Base-by-base conservation (phyloP, 2,113 vertebrate genomes). In the Pogonocichla stellata region DNA sequence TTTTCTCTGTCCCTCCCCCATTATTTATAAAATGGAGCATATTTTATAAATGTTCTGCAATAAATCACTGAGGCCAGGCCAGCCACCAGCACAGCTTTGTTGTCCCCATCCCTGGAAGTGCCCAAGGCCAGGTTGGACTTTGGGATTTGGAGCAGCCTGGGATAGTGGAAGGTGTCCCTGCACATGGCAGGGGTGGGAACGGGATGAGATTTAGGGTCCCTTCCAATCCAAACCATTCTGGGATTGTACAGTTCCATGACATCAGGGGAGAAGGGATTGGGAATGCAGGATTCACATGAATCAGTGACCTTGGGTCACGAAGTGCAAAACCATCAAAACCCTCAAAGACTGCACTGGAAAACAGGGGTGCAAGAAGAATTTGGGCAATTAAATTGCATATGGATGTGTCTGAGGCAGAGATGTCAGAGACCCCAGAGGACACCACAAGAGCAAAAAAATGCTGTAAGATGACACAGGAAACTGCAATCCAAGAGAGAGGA, bases 81-180 rank as follows among this genome's bases (percentile, higher is more conserved):
- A 40, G 38, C 8, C 45, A 45, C 9, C 40, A 48, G 58, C 33
- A 25, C 2, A 23, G 24, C 31, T 69, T 72, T 31, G 48, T 9
- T 60, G 45, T 38, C 19, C 38, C 69, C n/a, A 45, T 45, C 28
- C 61, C n/a, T 81, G 77, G 43, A 0, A 14, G 33, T 45, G 60
- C 0, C 43, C 69, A 19, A 53, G 60, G 28, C 51, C 51, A 36
- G 22, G 42, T 0, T 80, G 58, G 57, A 64, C 17, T 2, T 17
- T 19, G 6, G 73, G 40, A 25, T 14, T 64, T 56, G 66, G 75
- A 65, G 50, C 67, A 50, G 1, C 51, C 33, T 73, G 67, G 43
- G 36, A 11, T 0, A 9, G 12, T 65, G 67, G 58, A 2, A 80
- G 36, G 26, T 58, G 77, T 43, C 67, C 36, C 58, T 88, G 67